phyloP scores from a whole-genome alignment of 37 sponge, comb jelly and placozoan genomes.

The Chondrosia reniformis region DNA sequence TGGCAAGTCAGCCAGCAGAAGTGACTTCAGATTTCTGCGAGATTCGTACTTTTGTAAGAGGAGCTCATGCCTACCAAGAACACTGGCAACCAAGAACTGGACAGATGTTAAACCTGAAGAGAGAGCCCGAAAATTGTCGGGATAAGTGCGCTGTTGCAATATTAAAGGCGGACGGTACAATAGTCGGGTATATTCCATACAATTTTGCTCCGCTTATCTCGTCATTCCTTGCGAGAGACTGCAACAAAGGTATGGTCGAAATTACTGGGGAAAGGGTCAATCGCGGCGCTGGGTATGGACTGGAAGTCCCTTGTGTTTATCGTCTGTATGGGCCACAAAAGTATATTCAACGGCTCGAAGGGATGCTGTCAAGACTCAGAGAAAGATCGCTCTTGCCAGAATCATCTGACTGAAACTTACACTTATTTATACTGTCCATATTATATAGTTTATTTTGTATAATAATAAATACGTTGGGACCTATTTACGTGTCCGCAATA shows the following conservation, averaged over 20 bases:
- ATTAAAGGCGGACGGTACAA: not conserved
- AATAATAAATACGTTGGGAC: no score
- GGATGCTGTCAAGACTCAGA: no score
- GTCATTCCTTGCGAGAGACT: not conserved
- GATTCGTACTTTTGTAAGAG: conserved; percentile 11
- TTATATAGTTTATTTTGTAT: no score
- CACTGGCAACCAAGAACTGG: conserved; percentile 1
- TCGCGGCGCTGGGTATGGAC: not conserved
- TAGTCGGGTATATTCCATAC: conserved; percentile 13
- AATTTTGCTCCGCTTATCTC: not conserved
- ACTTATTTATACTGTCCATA: no score
- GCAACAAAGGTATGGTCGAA: not conserved
- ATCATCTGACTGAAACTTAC: no score
- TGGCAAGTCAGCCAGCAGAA: no score
- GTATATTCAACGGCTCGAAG: not conserved
- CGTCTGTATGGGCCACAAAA: not conserved
- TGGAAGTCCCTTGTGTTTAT: conserved; percentile 7
- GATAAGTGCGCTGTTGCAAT: conserved; percentile 5
- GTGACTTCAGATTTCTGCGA: no score
- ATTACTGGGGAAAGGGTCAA: not conserved
- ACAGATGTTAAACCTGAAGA: not conserved
- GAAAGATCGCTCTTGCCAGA: no score
- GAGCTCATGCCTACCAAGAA: not conserved
- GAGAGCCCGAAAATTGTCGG: conserved; percentile 6
- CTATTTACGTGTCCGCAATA: no score